Percentiles rank a stretch among this genome's conserved stretches.
Evolutionary conservation across 2,797 vertebrate species (phyloP).

Genomic region (Myotis myotis): DNA sequence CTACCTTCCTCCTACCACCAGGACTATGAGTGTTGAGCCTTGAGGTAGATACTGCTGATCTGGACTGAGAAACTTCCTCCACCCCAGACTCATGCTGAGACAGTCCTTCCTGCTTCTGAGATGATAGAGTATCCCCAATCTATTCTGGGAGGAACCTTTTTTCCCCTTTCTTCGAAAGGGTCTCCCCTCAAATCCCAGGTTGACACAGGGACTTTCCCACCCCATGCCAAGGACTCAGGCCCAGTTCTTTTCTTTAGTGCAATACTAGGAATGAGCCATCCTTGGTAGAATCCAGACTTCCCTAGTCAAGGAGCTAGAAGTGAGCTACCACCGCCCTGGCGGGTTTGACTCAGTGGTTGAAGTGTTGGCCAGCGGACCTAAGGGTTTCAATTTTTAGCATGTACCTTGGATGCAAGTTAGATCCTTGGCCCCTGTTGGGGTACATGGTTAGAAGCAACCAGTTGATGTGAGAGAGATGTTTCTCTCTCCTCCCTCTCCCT

Average conservation of each 20-base stretch:
- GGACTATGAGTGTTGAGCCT: not conserved
- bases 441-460: too few species aligned
- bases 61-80: not conserved
- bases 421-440: too few species aligned
- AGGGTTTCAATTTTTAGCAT: too few species aligned
- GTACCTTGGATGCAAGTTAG: too few species aligned
- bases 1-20: not conserved
- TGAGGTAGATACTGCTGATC: not conserved
- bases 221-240: not conserved
- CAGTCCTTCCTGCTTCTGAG: not conserved
- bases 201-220: not conserved
- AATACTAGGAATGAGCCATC: not conserved
- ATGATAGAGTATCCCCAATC: not conserved
- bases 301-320: not conserved
- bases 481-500: not conserved
- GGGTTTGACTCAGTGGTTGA: too few species aligned
- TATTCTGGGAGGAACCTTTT: not conserved
- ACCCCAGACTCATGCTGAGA: not conserved
- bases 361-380: too few species aligned
- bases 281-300: not conserved
- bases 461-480: too few species aligned
- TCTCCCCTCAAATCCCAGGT: not conserved
- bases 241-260: not conserved
- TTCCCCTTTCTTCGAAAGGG: not conserved
- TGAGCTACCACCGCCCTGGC: rapidly evolving